These are phyloP conservation scores for Drosophila azteca DNA, from an alignment of 1,140 invertebrate species.

Conservation along the genomic window DNA sequence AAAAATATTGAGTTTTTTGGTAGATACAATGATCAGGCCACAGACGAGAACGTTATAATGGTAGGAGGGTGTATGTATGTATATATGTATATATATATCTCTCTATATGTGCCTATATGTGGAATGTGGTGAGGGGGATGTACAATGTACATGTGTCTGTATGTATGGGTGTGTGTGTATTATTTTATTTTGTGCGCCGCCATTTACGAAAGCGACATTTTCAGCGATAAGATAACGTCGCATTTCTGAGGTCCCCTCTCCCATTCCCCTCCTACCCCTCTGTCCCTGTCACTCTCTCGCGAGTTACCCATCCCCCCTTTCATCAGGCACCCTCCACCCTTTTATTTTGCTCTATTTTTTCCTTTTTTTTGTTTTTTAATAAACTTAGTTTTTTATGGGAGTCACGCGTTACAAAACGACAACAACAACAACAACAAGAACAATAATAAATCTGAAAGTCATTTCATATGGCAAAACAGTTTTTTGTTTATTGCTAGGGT, in stretches of 20 bases:
- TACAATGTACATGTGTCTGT: constrained; percentile 6
- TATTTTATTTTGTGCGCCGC: constrained; percentile 72
- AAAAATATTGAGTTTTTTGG: too few species aligned
- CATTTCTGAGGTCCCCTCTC: constrained; percentile 44
- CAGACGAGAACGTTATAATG: too few species aligned
- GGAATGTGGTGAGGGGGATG: not conserved
- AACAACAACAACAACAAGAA: constrained; percentile 37
- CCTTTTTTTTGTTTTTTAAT: constrained; percentile 72
- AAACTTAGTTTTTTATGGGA: constrained; percentile 70
- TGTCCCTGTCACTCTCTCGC: constrained; percentile 28
- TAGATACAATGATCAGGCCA: too few species aligned
- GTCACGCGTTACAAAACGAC: constrained; percentile 73
- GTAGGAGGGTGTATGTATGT: too few species aligned
- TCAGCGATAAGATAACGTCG: constrained; percentile 68
- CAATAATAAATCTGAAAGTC: constrained; percentile 54
- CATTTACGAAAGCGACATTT: constrained; percentile 78
- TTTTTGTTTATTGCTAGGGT: constrained; percentile 62
- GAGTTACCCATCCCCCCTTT: not conserved
- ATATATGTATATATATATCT: too few species aligned
- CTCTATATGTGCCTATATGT: not conserved
- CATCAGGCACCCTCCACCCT: constrained; percentile 26
- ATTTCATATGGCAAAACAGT: constrained; percentile 68
- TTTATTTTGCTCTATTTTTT: constrained; percentile 65
- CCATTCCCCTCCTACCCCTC: not conserved
- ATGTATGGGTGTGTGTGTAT: constrained; percentile 30